phyloP scores from a whole-genome alignment of 2,113 vertebrate genomes.

The Alligator mississippiensis region DNA sequence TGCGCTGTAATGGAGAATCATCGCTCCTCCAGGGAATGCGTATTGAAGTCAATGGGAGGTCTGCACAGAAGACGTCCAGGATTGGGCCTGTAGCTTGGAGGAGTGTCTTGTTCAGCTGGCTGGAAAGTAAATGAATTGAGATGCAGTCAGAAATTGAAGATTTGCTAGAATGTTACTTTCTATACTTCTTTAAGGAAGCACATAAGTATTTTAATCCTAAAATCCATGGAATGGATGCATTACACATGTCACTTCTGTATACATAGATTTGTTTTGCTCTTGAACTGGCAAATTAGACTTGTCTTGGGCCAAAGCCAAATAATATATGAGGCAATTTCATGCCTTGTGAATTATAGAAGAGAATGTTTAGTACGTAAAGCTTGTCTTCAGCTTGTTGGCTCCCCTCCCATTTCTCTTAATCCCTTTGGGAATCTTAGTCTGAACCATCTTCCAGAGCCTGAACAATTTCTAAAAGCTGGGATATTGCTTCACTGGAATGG shows the following conservation, averaged over 20 bases:
- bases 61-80: background rate
- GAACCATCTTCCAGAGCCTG: background rate
- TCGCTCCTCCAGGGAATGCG: background rate
- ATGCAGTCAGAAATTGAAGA: background rate
- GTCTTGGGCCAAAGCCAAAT: conserved; percentile 48
- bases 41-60: background rate
- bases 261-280: conserved; percentile 34
- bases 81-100: background rate
- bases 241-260: background rate
- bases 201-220: background rate
- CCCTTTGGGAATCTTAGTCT: conserved; percentile 39
- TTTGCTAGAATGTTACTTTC: background rate
- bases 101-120: background rate
- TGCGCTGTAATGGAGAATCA: background rate
- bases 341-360: conserved; percentile 51
- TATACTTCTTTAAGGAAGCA: conserved; percentile 12
- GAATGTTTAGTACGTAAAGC: conserved; percentile 19
- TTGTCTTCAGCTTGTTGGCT: conserved; percentile 21
- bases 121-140: background rate
- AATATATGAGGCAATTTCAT: conserved; percentile 58
- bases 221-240: background rate
- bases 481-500: conserved; percentile 14
- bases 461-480: background rate
- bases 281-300: conserved; percentile 40
- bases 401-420: conserved; percentile 37